A percentile compares a stretch with the other conserved stretches of the same genome.
Conservation (phyloP, 2,797 vertebrate genomes). For the Scolopax bukidnonensis region DNA sequence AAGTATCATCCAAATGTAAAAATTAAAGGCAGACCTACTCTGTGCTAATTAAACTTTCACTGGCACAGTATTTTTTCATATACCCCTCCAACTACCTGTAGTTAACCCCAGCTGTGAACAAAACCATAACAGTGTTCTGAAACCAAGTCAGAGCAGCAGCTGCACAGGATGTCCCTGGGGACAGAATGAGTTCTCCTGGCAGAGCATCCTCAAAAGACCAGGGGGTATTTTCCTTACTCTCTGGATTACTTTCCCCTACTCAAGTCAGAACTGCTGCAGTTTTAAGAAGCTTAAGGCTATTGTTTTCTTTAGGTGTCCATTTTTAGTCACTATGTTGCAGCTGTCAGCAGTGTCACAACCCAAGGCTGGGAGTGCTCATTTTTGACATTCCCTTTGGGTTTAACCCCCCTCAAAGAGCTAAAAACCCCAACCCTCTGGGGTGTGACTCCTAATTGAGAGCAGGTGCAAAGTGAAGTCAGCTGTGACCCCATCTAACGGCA, state of each 20-base stretch:
- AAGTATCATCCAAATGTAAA: not conserved
- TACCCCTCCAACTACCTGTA: not conserved
- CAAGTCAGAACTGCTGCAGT: not conserved
- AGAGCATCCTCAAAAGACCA: not conserved
- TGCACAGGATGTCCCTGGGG: not conserved
- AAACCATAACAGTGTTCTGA: fast-evolving
- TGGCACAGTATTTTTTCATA: not conserved
- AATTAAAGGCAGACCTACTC: not conserved
- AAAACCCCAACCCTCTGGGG: not conserved
- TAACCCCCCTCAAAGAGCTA: not conserved
- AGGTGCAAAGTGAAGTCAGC: not conserved
- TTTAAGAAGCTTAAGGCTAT: not conserved
- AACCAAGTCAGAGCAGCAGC: not conserved
- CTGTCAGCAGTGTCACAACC: not conserved
- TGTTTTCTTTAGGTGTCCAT: not conserved
- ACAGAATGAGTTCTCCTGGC: not conserved
- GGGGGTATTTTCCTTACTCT: not conserved
- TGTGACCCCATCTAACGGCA: not conserved
- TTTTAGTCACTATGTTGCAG: not conserved
- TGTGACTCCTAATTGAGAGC: not conserved
- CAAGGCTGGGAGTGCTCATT: too few relatives aligned
- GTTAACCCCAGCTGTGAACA: not conserved
- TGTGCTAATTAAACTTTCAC: not conserved
- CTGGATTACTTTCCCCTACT: not conserved
- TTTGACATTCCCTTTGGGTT: not conserved